These are phyloP conservation scores for Eurytemora carolleeae DNA, from an alignment of 1,140 invertebrate species.

Conservation along the genomic window DNA sequence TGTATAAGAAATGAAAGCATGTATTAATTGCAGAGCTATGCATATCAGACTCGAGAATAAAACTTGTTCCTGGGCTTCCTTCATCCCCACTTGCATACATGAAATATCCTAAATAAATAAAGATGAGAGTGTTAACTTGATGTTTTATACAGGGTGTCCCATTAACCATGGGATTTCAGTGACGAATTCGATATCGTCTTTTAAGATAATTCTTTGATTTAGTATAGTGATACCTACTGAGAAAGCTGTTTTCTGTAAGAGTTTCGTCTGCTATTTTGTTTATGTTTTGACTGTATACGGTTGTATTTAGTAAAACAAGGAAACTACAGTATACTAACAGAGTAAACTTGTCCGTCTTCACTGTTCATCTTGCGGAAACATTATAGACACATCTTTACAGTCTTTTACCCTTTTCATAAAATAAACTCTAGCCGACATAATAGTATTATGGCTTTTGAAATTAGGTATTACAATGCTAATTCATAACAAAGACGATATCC, in stretches of 20 bases:
- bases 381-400: too few relatives aligned
- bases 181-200: background rate
- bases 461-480: too few relatives aligned
- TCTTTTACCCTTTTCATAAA: too few relatives aligned
- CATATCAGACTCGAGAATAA: background rate
- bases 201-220: background rate
- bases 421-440: too few relatives aligned
- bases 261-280: background rate
- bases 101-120: background rate
- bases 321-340: too few relatives aligned
- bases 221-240: background rate
- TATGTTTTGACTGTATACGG: too few relatives aligned
- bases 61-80: background rate
- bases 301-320: too few relatives aligned
- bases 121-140: background rate
- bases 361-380: too few relatives aligned
- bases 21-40: background rate
- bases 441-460: too few relatives aligned
- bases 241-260: background rate
- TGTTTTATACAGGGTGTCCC: too few relatives aligned
- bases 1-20: background rate
- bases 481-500: too few relatives aligned
- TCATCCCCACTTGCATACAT: background rate
- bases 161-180: background rate
- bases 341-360: too few relatives aligned